phyloP scores from a whole-genome alignment of 2,888 invertebrate genomes.

The Caenorhabditis imperialis region DNA sequence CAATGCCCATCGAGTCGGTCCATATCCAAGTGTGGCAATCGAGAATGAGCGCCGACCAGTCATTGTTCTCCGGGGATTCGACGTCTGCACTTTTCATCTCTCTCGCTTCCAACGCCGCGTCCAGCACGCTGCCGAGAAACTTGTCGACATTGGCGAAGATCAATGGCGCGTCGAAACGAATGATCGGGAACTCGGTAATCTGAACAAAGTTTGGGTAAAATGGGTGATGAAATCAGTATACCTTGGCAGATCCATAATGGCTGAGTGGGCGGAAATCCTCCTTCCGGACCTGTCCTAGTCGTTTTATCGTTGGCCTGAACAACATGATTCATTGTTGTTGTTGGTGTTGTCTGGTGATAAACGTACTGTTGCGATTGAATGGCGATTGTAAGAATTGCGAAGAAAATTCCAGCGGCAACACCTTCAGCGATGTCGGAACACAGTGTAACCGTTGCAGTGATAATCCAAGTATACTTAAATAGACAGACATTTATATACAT shows the following conservation, averaged over 20 bases:
- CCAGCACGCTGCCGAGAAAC: slow-evolving; percentile 68
- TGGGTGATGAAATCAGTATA: not conserved
- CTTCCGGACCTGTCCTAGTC: slow-evolving; percentile 30
- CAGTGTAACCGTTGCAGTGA: slow-evolving; percentile 86
- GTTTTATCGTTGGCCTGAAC: slow-evolving; percentile 47
- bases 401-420: slow-evolving; percentile 85
- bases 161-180: slow-evolving; percentile 80
- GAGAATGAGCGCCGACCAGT: slow-evolving; percentile 59
- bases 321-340: not conserved
- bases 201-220: slow-evolving; percentile 4
- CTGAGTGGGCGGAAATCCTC: slow-evolving; percentile 36
- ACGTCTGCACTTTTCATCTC: slow-evolving; percentile 8
- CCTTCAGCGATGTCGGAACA: slow-evolving; percentile 87
- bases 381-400: slow-evolving; percentile 85
- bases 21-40: slow-evolving; percentile 67
- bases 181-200: slow-evolving; percentile 75
- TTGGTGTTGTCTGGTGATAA: not conserved
- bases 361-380: slow-evolving; percentile 52
- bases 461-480: slow-evolving; percentile 84
- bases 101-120: slow-evolving; percentile 5
- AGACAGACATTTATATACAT: too few species aligned
- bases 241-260: slow-evolving; percentile 42
- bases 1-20: slow-evolving; percentile 72
- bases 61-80: slow-evolving; percentile 21
- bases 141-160: slow-evolving; percentile 80